Percentiles rank a stretch among this genome's conserved stretches.
These are phyloP conservation scores for Sinodicranocentrus sp. DNA, from an alignment of 2,888 invertebrate genomes.

Conservation along the genomic window DNA sequence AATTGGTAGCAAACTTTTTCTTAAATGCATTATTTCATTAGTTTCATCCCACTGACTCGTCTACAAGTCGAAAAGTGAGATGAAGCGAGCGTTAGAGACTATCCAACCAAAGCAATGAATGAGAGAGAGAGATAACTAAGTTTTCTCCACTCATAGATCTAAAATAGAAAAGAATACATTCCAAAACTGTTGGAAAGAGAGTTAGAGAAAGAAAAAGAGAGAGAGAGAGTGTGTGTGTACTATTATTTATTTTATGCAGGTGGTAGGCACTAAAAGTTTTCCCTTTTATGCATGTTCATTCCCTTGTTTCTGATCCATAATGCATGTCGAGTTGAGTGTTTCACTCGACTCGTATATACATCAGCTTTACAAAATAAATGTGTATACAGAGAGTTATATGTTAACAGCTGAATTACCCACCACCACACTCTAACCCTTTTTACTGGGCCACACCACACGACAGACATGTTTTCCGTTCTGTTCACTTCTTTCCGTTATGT, in stretches of 20 bases:
- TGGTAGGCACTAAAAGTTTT: constrained; percentile 23
- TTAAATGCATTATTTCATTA: constrained; percentile 70
- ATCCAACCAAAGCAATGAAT: background rate
- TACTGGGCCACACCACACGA: constrained; percentile 1
- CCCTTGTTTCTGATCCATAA: constrained; percentile 47
- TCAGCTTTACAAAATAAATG: too few species aligned
- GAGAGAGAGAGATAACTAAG: background rate
- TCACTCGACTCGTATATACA: background rate
- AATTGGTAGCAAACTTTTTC: constrained; percentile 62
- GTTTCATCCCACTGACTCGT: constrained; percentile 61
- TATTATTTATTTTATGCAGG: constrained; percentile 57
- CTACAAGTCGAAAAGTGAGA: constrained; percentile 62
- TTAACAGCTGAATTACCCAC: background rate
- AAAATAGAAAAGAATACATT: background rate
- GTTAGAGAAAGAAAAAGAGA: too few species aligned
- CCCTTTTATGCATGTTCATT: constrained; percentile 53
- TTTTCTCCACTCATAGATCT: background rate
- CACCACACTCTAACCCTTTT: constrained; percentile 19
- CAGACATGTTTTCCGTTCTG: constrained; percentile 31
- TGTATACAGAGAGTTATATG: background rate
- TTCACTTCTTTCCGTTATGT: constrained; percentile 42
- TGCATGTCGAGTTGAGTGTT: constrained; percentile 41
- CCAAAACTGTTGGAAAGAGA: background rate
- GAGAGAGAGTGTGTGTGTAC: background rate
- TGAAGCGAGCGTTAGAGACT: constrained; percentile 24